These are phyloP conservation scores for Tetropium fuscum DNA, from an alignment of 2,888 invertebrate species.

Conservation along the genomic window DNA sequence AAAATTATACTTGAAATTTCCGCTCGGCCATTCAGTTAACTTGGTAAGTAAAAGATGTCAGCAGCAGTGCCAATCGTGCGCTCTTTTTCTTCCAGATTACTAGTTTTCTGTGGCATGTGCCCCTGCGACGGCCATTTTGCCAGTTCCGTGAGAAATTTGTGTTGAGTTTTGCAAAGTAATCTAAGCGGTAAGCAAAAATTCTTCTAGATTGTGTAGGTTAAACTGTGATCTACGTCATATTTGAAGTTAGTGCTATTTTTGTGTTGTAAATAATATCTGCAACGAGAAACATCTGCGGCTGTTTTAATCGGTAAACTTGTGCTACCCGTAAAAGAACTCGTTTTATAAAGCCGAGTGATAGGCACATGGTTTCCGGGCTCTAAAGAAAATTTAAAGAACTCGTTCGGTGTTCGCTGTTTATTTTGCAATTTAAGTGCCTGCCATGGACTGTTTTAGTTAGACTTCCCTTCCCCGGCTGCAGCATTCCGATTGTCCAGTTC, in stretches of 20 bases:
- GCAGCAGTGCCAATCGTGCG: constrained; percentile 50
- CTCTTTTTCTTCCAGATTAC: constrained; percentile 66
- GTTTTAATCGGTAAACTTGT: constrained; percentile 54
- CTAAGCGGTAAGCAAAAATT: constrained; percentile 69
- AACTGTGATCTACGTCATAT: constrained; percentile 45
- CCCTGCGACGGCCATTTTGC: constrained; percentile 78
- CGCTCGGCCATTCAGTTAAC: constrained; percentile 22
- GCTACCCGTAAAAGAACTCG: constrained; percentile 59
- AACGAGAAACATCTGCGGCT: constrained; percentile 55
- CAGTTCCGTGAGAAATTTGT: constrained; percentile 75
- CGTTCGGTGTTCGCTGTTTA: constrained; percentile 32
- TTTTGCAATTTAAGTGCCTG: constrained; percentile 41
- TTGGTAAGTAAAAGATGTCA: constrained; percentile 49
- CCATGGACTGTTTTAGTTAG: constrained; percentile 39
- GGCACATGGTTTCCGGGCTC: constrained; percentile 69
- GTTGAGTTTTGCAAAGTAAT: constrained; percentile 72
- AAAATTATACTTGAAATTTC: constrained; percentile 34
- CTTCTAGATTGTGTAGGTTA: constrained; percentile 52
- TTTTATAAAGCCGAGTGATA: constrained; percentile 63
- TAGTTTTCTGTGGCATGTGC: constrained; percentile 74
- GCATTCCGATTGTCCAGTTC: constrained; percentile 38
- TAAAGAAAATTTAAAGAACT: constrained; percentile 36
- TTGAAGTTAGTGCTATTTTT: constrained; percentile 48
- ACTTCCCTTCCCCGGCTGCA: constrained; percentile 42
- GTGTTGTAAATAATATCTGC: constrained; percentile 45